phyloP scores from a whole-genome alignment of 2,888 invertebrate genomes.

The Pseudococcus longispinus region DNA sequence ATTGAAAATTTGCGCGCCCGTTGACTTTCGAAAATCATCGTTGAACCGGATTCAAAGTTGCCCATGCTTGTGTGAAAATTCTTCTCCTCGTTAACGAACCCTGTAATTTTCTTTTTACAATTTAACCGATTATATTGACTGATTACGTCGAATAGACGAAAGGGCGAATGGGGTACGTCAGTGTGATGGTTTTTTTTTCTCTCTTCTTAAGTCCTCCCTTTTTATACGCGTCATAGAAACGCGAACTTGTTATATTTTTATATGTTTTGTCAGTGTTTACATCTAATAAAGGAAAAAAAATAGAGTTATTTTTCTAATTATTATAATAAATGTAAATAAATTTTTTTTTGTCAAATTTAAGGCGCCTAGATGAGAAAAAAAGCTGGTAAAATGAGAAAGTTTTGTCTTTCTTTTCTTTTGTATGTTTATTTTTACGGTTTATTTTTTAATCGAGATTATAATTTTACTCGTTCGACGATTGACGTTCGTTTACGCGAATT shows the following conservation, averaged over 20 bases:
- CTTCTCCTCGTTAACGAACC: neutral
- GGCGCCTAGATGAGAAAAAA: neutral
- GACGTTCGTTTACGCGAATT: neutral
- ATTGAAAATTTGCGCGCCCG: neutral
- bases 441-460: neutral
- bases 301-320: neutral
- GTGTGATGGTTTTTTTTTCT: neutral
- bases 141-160: neutral
- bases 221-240: neutral
- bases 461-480: constrained; percentile 1
- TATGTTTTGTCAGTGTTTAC: constrained; percentile 9
- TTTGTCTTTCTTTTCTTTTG: constrained; percentile 33
- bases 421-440: neutral
- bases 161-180: neutral
- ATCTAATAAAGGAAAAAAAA: constrained; percentile 6
- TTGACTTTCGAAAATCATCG: neutral
- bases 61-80: neutral
- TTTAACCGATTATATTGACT: neutral
- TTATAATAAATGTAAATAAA: constrained; percentile 3
- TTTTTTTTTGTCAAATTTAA: constrained; percentile 16
- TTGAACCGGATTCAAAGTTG: neutral
- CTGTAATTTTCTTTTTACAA: neutral
- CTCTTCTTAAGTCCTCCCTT: neutral
- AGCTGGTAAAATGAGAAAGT: constrained; percentile 4
- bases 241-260: constrained; percentile 2